Evolutionary conservation across 2,113 vertebrate genomes (phyloP), one percentile per base, ranked within the genome.

Genomic region (Sapayoa aenigma): DNA sequence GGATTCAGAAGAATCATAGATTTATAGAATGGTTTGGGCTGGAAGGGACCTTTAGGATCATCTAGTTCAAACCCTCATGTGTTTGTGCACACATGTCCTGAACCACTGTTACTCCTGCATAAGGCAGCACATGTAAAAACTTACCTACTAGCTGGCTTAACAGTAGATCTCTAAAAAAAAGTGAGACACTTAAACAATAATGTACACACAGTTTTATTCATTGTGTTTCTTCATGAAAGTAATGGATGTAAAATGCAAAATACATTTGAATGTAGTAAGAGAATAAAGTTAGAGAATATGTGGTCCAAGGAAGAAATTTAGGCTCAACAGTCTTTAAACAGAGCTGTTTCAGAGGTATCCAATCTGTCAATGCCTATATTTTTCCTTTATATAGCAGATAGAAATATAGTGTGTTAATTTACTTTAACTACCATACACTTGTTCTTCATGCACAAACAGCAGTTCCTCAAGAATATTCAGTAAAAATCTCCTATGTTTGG

Each of bases 221-320:
- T 69, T 76, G 16, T 84, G 30, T 87, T 95, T 94, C 47, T 95
- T 94, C 47, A 42, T 62, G 41, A 35, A 79, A 93, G 71, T 85
- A 91, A 83, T 19, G 91, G 58, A 76, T 77, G 50, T 44, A 33
- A 95, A 79, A 80, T n/a, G 20, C 12, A 69, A 85, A 76, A 75
- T 82, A 39, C 22, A 62, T 20, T 47, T 58, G 9, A 79, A 71
- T 42, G 30, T 49, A 62, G 18, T 69, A 72, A 79, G 42, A 68
- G 31, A 73, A 14, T 35, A 27, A 24, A 4, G 12, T 35, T 89
- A 49, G 12, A 47, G 39, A 73, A 31, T 73, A 53, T 50, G 21
- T 69, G 65, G 62, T 58, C 25, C 62, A 62, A 2, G 39, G 4
- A 82, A 85, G 53, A 25, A 62, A 72, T 41, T 46, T 47, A 82